Conservation (phyloP, 1,140 invertebrate species). For the Andrena cerasifolii region DNA sequence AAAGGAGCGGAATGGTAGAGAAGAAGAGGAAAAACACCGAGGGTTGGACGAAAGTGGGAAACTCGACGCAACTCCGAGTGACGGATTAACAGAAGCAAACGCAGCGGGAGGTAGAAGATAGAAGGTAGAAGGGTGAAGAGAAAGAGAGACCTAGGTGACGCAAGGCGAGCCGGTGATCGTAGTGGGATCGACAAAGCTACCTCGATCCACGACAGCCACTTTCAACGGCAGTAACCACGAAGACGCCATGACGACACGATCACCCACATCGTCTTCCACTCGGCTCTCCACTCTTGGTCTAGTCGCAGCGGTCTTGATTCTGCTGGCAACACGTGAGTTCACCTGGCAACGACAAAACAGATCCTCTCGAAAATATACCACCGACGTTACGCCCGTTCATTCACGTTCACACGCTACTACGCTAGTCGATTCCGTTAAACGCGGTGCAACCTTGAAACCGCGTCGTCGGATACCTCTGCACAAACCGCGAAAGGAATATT, state of each 20-base stretch:
- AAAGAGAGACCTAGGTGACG: slow-evolving; percentile 66
- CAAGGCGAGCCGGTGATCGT: slow-evolving; percentile 71
- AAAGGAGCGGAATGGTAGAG: slow-evolving; percentile 15
- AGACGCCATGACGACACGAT: slow-evolving; percentile 80
- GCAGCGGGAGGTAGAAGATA: slow-evolving; percentile 19
- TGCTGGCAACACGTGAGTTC: slow-evolving; percentile 76
- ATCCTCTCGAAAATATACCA: not conserved
- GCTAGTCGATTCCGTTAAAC: not conserved
- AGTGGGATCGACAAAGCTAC: slow-evolving; percentile 78
- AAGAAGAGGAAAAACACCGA: slow-evolving; percentile 24
- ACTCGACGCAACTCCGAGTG: slow-evolving; percentile 9
- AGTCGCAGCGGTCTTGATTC: slow-evolving; percentile 71
- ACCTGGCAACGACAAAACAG: not conserved
- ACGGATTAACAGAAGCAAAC: slow-evolving; percentile 20
- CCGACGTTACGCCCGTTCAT: not conserved
- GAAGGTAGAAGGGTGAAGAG: slow-evolving; percentile 15
- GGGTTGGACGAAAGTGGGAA: slow-evolving; percentile 26
- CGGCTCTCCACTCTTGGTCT: slow-evolving; percentile 69
- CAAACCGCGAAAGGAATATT: too few relatives aligned
- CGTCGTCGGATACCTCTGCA: too few relatives aligned
- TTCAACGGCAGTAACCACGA: slow-evolving; percentile 79
- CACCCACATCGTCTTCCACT: slow-evolving; percentile 74
- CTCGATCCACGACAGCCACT: slow-evolving; percentile 75
- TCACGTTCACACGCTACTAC: not conserved
- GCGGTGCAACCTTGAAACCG: too few relatives aligned